phyloP scores from a whole-genome alignment of 2,113 vertebrate species.

The Daubentonia madagascariensis region DNA sequence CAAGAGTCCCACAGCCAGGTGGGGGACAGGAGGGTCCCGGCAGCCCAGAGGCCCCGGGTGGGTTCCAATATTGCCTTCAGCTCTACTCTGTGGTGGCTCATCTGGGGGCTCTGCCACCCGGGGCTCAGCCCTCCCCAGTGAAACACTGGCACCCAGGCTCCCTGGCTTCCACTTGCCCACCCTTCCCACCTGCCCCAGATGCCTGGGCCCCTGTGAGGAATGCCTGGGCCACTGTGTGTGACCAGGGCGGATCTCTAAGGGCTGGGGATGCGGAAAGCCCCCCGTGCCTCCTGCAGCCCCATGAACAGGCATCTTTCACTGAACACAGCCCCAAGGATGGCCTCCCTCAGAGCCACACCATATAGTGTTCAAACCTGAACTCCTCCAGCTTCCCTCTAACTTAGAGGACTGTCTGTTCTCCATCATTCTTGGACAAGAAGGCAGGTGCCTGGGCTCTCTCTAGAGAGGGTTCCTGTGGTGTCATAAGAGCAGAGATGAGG shows the following conservation, averaged over 20 bases:
- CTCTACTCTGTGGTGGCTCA: not conserved
- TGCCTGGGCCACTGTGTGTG: accelerated
- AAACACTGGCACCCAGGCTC: too few relatives aligned
- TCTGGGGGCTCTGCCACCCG: not conserved
- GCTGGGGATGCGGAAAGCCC: not conserved
- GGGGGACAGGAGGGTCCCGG: not conserved
- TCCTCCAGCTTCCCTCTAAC: not conserved
- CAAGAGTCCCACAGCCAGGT: not conserved
- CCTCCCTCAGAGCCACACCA: not conserved
- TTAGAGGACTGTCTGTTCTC: not conserved
- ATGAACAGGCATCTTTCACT: accelerated
- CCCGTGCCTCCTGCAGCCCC: not conserved
- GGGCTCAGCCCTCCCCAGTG: not conserved
- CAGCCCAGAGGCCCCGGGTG: not conserved
- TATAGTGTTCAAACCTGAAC: not conserved
- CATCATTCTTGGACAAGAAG: not conserved
- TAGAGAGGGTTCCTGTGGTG: not conserved
- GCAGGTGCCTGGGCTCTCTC: not conserved
- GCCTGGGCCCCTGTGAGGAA: not conserved
- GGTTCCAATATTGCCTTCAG: not conserved
- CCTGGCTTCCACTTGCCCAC: not conserved
- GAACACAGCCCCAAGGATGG: not conserved
- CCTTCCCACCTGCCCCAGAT: not conserved
- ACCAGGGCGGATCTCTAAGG: not conserved
- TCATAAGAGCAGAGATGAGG: too few relatives aligned